Base-by-base conservation (phyloP, 2,888 invertebrate species). In the Drosophila anomelani region DNA sequence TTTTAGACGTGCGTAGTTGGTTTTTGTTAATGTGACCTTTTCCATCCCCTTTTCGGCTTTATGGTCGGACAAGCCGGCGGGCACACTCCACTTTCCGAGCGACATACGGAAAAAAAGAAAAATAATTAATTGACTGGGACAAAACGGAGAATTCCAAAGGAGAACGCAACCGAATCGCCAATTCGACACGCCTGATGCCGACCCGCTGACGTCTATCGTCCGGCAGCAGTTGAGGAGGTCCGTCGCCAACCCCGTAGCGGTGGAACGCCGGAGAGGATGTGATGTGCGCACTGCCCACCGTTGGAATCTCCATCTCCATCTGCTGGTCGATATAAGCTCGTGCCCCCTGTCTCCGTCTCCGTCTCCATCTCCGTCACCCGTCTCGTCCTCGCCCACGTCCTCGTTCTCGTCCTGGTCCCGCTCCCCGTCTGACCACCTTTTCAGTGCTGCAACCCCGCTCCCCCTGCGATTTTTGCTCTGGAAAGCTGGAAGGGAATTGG, bases 201-300 rank as follows among this genome's bases (percentile, higher is more conserved):
- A 26, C n/a, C 46, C 67, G 67, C 56, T 47, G 67, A 39, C n/a
- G 38, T 15, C 67, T 13, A 34, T 61, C 56, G 34, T 34, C 60
- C 43, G 56, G 23, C 60, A 56, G 23, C 38, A 54, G 23, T 23
- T 23, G 38, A 38, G 60, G 56, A 34, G 43, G 23, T 34, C 44
- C 56, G 56, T 23, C 36, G 51, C 51, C 51, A 53, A 53, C 51
- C 20, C 60, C 56, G 38, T 38, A 54, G 54, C 23, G 54, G 54
- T 54, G 60, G 57, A 61, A 56, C 60, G 57, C 60, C 57, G 57
- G 57, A 43, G 56, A 56, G 57, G 39, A 75, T 66, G 47, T 70
- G 47, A 82, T 85, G 76, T 82, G 82, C 82, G 82, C 81, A 85
- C 62, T 70, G 44, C 78, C 79, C 51, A 36, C 51, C 51, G 51